phyloP scores from a whole-genome alignment of 1,140 invertebrate genomes.

The Araneus ventricosus region DNA sequence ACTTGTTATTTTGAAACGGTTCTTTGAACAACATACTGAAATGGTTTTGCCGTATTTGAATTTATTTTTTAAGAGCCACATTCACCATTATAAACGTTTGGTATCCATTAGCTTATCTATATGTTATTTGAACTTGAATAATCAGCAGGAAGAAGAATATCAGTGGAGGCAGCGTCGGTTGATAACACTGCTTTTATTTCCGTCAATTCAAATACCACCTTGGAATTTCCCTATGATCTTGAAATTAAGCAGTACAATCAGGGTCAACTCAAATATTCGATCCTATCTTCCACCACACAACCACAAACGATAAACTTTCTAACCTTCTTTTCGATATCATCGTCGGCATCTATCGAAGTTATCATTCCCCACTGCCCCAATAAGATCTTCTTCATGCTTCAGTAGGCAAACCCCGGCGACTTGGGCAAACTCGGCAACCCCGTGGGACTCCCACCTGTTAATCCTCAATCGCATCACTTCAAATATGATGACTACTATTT shows the following conservation, averaged over 20 bases:
- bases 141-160: no score
- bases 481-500: constrained; percentile 44
- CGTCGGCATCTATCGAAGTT: not conserved
- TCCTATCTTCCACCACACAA: not conserved
- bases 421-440: not conserved
- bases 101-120: no score
- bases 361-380: not conserved
- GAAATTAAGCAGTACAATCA: not conserved
- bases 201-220: no score
- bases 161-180: no score
- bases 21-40: no score
- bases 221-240: not conserved
- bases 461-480: constrained; percentile 37
- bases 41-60: no score
- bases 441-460: constrained; percentile 49
- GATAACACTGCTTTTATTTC: no score
- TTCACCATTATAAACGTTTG: no score
- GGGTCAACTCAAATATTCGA: not conserved
- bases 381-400: not conserved
- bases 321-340: not conserved
- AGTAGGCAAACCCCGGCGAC: not conserved
- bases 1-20: no score
- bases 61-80: no score
- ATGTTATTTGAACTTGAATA: no score
- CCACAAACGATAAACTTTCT: constrained; percentile 4